These are phyloP conservation scores for Ramphastos sulfuratus DNA, from an alignment of 2,113 vertebrate species.

Conservation along the genomic window DNA sequence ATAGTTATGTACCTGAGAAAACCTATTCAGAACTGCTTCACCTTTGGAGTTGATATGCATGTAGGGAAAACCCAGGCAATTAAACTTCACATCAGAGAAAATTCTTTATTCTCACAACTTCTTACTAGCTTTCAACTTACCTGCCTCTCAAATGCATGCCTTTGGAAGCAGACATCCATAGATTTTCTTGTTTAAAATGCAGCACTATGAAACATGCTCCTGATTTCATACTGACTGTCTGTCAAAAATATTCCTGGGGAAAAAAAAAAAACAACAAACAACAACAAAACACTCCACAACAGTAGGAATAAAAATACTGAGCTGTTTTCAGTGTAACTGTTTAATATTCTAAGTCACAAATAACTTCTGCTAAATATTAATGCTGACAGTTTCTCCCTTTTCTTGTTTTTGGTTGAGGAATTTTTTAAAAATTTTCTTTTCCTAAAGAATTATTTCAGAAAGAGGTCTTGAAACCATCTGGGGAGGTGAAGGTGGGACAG, in stretches of 20 bases:
- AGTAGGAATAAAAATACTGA: background rate
- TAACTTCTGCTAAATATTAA: background rate
- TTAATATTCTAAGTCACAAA: background rate
- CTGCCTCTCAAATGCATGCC: background rate
- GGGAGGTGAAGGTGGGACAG: too few species aligned
- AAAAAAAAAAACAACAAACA: background rate
- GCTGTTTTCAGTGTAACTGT: background rate
- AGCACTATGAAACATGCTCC: background rate
- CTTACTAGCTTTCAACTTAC: background rate
- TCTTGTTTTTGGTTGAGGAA: background rate
- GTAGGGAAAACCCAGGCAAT: background rate
- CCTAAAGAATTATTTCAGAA: too few species aligned
- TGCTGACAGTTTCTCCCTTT: background rate
- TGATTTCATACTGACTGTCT: background rate
- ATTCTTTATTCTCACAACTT: background rate
- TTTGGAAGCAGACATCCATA: background rate
- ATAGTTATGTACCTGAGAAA: background rate
- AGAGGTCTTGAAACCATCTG: background rate
- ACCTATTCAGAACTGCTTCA: background rate
- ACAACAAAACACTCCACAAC: background rate
- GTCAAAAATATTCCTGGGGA: background rate
- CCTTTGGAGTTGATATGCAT: background rate
- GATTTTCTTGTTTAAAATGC: background rate
- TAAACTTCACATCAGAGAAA: background rate
- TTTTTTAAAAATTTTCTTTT: background rate